Conservation (phyloP, 2,113 vertebrate species). For the Microtus richardsoni region DNA sequence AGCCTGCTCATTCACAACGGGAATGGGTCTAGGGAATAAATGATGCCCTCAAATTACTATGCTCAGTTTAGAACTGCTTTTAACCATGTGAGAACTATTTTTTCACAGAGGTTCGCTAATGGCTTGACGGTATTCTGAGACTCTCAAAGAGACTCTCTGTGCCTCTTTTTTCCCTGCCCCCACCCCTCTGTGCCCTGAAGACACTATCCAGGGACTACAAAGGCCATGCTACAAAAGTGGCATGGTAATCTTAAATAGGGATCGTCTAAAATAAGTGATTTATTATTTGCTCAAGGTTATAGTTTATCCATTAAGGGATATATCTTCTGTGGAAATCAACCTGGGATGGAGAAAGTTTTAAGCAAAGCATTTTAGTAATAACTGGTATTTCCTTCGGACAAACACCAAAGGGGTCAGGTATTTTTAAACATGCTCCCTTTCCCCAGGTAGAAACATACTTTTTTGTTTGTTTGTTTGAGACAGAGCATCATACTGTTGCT, state of each 20-base stretch:
- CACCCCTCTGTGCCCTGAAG: background rate
- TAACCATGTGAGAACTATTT: constrained; percentile 6
- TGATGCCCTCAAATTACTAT: background rate
- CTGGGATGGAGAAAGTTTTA: background rate
- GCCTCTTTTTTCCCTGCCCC: background rate
- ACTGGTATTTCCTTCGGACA: background rate
- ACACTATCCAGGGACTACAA: background rate
- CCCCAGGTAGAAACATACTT: background rate
- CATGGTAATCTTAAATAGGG: constrained; percentile 4
- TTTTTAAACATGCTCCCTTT: background rate
- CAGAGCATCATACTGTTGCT: background rate
- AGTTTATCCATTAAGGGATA: background rate
- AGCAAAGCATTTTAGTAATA: constrained; percentile 10
- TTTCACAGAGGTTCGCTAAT: background rate
- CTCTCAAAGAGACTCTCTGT: background rate
- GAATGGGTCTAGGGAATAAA: background rate
- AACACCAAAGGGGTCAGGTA: background rate
- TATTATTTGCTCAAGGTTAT: constrained; percentile 8
- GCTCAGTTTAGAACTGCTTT: background rate
- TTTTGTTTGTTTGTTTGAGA: background rate
- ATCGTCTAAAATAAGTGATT: background rate
- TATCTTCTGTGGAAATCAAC: background rate
- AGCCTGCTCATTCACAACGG: background rate
- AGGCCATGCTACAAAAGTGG: constrained; percentile 7
- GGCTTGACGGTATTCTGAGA: background rate